Evolutionary conservation across 1,140 invertebrate species (phyloP).

Genomic region (Colletes latitarsis): DNA sequence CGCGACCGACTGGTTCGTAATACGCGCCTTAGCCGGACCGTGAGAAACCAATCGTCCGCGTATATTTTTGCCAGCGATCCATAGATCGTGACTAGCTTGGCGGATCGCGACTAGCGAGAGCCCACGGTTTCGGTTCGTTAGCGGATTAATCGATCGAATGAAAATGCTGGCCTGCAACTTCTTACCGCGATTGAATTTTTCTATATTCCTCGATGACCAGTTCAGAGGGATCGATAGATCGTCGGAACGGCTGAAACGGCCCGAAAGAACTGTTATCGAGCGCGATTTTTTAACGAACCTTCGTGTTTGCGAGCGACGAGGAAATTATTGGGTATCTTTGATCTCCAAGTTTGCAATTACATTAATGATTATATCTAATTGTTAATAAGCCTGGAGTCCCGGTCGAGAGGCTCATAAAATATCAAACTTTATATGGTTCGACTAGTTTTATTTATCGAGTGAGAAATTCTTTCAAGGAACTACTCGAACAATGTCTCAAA

Average conservation of each 20-base stretch:
- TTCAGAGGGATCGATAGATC: background rate
- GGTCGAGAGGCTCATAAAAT: too few relatives aligned
- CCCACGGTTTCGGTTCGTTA: constrained; percentile 50
- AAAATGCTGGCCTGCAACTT: constrained; percentile 18
- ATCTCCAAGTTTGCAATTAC: too few relatives aligned
- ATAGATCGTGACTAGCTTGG: constrained; percentile 49
- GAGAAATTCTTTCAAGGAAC: too few relatives aligned
- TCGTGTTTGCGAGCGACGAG: too few relatives aligned
- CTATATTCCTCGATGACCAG: background rate
- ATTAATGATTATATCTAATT: too few relatives aligned
- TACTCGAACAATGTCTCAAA: too few relatives aligned
- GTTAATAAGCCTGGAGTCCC: too few relatives aligned
- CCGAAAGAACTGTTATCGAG: background rate
- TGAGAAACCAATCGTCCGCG: constrained; percentile 61
- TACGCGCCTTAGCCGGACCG: constrained; percentile 48
- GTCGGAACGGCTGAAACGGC: too few relatives aligned
- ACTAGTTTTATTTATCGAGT: too few relatives aligned
- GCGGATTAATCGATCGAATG: constrained; percentile 49
- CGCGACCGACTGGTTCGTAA: constrained; percentile 53
- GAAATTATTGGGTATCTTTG: too few relatives aligned
- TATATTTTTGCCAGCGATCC: constrained; percentile 51
- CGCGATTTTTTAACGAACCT: background rate
- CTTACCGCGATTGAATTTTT: constrained; percentile 13
- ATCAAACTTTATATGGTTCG: too few relatives aligned
- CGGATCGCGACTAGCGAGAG: constrained; percentile 9